These are phyloP conservation scores for Tenthredo livida DNA, from an alignment of 2,888 invertebrate species.

Conservation along the genomic window DNA sequence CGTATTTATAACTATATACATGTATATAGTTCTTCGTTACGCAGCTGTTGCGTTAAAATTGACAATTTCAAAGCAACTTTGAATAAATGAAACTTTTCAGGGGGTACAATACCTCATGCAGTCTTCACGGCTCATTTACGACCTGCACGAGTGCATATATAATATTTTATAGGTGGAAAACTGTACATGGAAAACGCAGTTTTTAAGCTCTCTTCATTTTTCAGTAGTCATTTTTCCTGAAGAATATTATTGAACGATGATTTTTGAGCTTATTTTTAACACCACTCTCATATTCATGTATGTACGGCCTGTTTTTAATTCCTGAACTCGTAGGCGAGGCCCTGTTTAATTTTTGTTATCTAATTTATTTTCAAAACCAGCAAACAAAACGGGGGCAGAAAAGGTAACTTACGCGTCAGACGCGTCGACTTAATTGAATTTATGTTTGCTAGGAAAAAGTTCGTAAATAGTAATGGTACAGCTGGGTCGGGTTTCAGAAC, in stretches of 20 bases:
- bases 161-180: neutral
- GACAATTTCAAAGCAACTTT: constrained; percentile 25
- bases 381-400: constrained; percentile 29
- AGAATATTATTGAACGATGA: neutral
- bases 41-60: constrained; percentile 39
- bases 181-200: neutral
- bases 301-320: neutral
- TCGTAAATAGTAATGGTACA: constrained; percentile 50
- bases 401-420: constrained; percentile 8
- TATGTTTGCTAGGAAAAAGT: constrained; percentile 50
- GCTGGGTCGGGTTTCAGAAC: constrained; percentile 35
- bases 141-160: neutral
- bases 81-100: constrained; percentile 2
- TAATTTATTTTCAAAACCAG: constrained; percentile 18
- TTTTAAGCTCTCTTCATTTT: neutral
- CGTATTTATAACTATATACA: too few species aligned
- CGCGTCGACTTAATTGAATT: constrained; percentile 53
- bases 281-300: too few species aligned
- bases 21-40: constrained; percentile 2
- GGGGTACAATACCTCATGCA: neutral
- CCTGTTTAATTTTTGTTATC: constrained; percentile 32
- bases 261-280: neutral
- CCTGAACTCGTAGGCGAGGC: neutral
- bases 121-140: constrained; percentile 12
- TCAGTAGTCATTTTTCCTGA: neutral